Evolutionary conservation across 2,797 vertebrate species (phyloP), one percentile per base, ranked within the genome.

Genomic region (Luscinia megarhynchos): DNA sequence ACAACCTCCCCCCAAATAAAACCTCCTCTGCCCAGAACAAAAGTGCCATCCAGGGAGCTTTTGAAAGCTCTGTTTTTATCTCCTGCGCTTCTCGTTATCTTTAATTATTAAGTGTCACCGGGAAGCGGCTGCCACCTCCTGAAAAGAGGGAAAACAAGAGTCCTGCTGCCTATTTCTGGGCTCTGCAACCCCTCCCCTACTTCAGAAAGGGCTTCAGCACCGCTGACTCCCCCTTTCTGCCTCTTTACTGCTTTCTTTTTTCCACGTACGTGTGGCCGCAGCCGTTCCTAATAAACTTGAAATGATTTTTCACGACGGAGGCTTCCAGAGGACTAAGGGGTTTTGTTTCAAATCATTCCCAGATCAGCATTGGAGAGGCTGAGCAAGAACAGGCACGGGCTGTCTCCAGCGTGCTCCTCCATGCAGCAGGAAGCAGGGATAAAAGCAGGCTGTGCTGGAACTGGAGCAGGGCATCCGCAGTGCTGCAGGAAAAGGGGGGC

Each of bases 341-440:
- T 95, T 97, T 96, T 92, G 93, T 97, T 97, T 97, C 97, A 97
- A 97, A 98, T 97, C 96, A 97, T 97, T 98, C 97, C 97, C 98
- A 97, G 97, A 95, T 95, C 89, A 90, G 95, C 91, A 79, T 78
- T 14, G 72, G 95, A 96, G 89, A 61, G 67, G 40, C 46, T 91
- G 91, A 97, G 96, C 85, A 96, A 94, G 88, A 91, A 54, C 89
- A 95, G 95, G 85, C 89, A 63, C 15, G 4, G 63, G 62, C 77
- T 81, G 86, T 90, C 84, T 89, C 61, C 22, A 5, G 84, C 54
- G 34, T 51, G 92, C 77, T 90, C 63, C 94, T 94, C 91, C 90
- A 66, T 94, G 90, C 95, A 94, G 87, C 96, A 97, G 96, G 97
- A 97, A 98, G 95, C 48, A 61, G 80, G 95, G 84, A 85, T 64